Evolutionary conservation across 2,888 invertebrate genomes (phyloP).

Genomic region (Ophion costatus): DNA sequence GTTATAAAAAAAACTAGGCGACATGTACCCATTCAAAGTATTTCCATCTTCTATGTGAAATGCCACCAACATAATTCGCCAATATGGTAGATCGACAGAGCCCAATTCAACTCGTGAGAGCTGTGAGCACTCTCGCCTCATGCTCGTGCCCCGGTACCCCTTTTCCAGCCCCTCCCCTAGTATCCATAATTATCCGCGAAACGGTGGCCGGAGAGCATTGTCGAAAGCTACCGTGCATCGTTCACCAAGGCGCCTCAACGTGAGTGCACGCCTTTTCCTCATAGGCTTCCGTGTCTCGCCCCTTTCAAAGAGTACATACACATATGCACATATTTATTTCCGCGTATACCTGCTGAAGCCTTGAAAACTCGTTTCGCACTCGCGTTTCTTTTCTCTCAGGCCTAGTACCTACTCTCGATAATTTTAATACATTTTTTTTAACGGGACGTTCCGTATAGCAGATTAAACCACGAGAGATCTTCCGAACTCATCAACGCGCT

Average conservation of each 20-base stretch:
- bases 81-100: no score
- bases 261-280: constrained; percentile 58
- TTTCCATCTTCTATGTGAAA: constrained; percentile 31
- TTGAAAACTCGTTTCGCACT: constrained; percentile 53
- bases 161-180: constrained; percentile 36
- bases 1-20: background rate
- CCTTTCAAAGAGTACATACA: constrained; percentile 44
- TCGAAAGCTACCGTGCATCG: constrained; percentile 44
- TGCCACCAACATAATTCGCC: constrained; percentile 36
- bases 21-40: background rate
- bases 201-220: constrained; percentile 55
- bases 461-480: constrained; percentile 14
- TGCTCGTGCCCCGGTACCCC: constrained; percentile 4
- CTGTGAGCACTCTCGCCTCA: constrained; percentile 19
- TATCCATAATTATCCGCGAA: constrained; percentile 60
- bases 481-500: constrained; percentile 25
- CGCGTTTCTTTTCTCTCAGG: constrained; percentile 41
- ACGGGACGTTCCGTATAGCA: no score
- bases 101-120: no score
- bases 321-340: constrained; percentile 8
- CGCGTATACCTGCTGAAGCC: constrained; percentile 39
- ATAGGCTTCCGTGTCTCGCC: constrained; percentile 43
- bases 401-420: background rate
- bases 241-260: constrained; percentile 43
- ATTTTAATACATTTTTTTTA: no score